Evolutionary conservation across 2,797 vertebrate species (phyloP), one percentile per base, ranked within the genome.

Genomic region (Rhodeus uyekii): DNA sequence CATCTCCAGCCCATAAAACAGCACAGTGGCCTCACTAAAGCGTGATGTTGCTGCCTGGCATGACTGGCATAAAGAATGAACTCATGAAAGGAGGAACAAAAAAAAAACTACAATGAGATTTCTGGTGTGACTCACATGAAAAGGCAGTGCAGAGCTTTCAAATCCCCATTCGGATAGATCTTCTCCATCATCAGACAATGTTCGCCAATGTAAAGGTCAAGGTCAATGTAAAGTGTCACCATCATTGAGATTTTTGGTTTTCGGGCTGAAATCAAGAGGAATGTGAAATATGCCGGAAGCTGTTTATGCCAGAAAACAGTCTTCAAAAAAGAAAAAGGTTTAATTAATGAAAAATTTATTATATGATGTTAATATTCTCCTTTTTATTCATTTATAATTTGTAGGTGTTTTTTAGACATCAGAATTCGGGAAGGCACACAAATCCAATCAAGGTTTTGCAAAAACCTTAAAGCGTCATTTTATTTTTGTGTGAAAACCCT

Each of bases 41-140:
- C 69, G 61, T 73, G 34, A 19, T 44, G 64, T 27, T 71, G 63
- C 71, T 72, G 44, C 44, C 79, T 78, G 48, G 58, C 68, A 73
- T 85, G 84, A 82, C 80, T 79, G 71, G 61, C 69, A 82, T 78
- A 38, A 82, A 75, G 42, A 75, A 74, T 39, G 34, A 74, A 75
- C 55, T 72, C 55, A 81, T 81, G 78, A 81, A 74, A 76, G 71
- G 24, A 60, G 36, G 7, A 55, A 19, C 60, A 68, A 72, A 67
- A 44, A 53, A 32, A 14, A 32, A 42, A 63, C 44, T 72, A 72
- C 69, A 72, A 34, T 61, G 46, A 74, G 61, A 85, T 78, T 44
- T 65, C 38, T 71, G 55, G n/a, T 78, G 83, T 68, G 80, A 63
- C 42, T 81, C 68, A 5, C 19, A 46, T 29, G 18, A 58, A 73